phyloP scores from a whole-genome alignment of 2,888 invertebrate genomes.

The Deroplatys truncata region DNA sequence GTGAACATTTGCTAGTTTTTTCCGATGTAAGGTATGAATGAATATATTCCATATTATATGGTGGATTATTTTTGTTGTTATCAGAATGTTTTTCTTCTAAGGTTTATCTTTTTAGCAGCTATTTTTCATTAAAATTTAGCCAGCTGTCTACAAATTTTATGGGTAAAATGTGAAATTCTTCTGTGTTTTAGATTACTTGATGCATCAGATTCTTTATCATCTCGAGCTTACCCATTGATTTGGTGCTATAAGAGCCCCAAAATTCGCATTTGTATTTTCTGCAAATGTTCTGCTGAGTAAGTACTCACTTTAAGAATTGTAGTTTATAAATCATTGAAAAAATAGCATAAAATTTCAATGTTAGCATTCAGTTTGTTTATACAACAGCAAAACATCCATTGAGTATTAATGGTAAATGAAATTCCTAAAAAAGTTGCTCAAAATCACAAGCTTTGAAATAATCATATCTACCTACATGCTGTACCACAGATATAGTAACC shows the following conservation, averaged over 20 bases:
- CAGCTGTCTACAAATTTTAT: background rate
- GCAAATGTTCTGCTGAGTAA: constrained; percentile 54
- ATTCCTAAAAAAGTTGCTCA: too few relatives aligned
- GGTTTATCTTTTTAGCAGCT: background rate
- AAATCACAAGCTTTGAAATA: too few relatives aligned
- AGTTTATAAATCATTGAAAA: too few relatives aligned
- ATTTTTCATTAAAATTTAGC: background rate
- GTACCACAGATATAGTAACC: too few relatives aligned
- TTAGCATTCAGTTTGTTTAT: too few relatives aligned
- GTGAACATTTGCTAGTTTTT: constrained; percentile 78
- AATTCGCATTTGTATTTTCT: constrained; percentile 62
- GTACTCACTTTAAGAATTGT: background rate
- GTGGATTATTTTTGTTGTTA: background rate
- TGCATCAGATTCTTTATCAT: constrained; percentile 47
- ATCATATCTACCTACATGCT: too few relatives aligned
- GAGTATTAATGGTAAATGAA: too few relatives aligned
- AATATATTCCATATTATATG: background rate
- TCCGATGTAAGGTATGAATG: background rate
- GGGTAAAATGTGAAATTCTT: constrained; percentile 10
- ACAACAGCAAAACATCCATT: too few relatives aligned
- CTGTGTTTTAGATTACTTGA: constrained; percentile 50
- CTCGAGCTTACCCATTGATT: constrained; percentile 57
- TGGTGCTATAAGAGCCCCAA: constrained; percentile 50
- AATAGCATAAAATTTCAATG: too few relatives aligned
- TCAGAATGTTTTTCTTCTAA: background rate